A percentile compares a stretch with the other conserved stretches of the same genome.
Conservation (phyloP, 2,797 vertebrate genomes). For the Danio aesculapii region DNA sequence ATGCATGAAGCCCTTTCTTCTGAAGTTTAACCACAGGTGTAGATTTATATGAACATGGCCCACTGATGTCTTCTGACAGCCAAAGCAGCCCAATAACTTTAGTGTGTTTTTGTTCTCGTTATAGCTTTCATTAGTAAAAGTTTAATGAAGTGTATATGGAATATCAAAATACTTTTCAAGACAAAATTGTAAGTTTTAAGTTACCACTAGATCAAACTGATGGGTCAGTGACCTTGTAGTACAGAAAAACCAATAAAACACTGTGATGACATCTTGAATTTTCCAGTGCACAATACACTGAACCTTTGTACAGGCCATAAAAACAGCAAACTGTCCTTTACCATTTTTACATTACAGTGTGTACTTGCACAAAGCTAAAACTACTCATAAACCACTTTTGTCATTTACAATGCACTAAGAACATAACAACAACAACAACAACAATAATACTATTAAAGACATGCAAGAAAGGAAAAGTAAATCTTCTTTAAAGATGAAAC, state of each 20-base stretch:
- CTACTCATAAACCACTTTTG: background rate
- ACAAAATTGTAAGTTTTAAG: background rate
- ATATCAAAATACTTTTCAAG: background rate
- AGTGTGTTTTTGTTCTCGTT: too few relatives aligned
- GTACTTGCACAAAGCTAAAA: background rate
- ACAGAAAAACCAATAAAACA: background rate
- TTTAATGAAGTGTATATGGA: background rate
- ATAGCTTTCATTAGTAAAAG: background rate
- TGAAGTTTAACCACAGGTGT: background rate
- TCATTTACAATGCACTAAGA: background rate
- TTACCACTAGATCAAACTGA: background rate
- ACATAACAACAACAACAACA: too few relatives aligned
- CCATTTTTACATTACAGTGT: background rate
- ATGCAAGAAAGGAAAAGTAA: background rate
- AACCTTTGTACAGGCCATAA: constrained; percentile 41
- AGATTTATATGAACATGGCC: background rate
- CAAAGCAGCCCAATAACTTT: background rate
- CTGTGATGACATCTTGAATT: background rate
- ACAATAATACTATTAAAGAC: too few relatives aligned
- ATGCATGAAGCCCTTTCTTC: background rate
- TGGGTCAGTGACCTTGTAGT: background rate
- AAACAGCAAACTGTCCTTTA: background rate
- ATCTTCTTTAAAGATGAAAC: background rate
- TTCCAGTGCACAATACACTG: background rate
- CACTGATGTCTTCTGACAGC: background rate